Evolutionary conservation across 2,888 invertebrate species (phyloP), one percentile per base, ranked within the genome.

Genomic region (Pseudanteris insignis): DNA sequence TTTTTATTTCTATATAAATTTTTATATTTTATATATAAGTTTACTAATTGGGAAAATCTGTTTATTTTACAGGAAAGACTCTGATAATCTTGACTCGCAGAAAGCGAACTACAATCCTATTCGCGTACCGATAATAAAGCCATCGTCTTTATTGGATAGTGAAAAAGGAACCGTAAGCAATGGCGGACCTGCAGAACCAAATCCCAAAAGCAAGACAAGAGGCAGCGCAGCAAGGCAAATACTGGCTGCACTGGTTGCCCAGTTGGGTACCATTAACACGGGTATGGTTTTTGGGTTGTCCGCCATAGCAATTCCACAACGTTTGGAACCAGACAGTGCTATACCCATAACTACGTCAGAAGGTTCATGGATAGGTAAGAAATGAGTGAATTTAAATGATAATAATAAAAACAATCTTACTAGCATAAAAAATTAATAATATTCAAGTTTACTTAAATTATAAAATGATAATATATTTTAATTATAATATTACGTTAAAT

Each of bases 211-310:
- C 18, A 54, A 48, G 7, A 54, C 65, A 7, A 67, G 65, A 21
- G 77, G 75, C 3, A 80, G 79, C 30, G 73, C 74, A 0, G 28
- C 70, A 13, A 70, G 69, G 41, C 86, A 88, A 79, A 84, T 88
- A 10, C 21, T 86, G 65, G 87, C 87, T 0, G 85, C 88, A 0
- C 79, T 88, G 29, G 81, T 87, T 4, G 88, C 86, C 1, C 88
- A 88, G 70, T 74, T 88, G 7, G 88, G 88, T 0, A 88, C 88
- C 18, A 84, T 88, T 53, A 88, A 88, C 74, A 88, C 88, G 0
- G 88, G 88, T 28, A 85, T 88, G 85, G 86, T 85, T 0, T 88
- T 88, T 68, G 88, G 88, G 0, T 88, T 88, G 72, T 86, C 88
- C 0, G 88, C 88, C 1, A 87, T 87, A 0, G 85, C 85, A 0